These are phyloP conservation scores for Coendou prehensilis DNA, from an alignment of 2,797 vertebrate species.

Conservation along the genomic window DNA sequence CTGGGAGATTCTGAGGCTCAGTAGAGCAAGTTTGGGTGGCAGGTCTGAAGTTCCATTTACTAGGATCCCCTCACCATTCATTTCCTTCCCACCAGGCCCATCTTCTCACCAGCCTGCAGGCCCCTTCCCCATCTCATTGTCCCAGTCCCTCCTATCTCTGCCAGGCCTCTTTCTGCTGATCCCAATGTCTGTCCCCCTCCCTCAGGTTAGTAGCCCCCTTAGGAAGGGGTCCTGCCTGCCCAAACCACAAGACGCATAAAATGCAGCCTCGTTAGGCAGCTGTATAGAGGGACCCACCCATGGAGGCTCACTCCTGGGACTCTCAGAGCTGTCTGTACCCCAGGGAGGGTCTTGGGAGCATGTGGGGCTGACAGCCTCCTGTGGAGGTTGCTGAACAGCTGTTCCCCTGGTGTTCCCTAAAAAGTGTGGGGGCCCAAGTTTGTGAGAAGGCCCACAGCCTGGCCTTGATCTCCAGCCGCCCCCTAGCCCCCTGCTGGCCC, in stretches of 20 bases:
- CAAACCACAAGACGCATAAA: background rate
- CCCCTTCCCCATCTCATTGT: background rate
- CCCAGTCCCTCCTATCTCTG: background rate
- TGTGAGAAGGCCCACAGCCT: background rate
- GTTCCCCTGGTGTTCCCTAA: accelerated
- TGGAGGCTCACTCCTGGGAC: background rate
- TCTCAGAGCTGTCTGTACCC: background rate
- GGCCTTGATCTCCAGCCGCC: conserved; percentile 67
- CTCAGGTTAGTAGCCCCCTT: background rate
- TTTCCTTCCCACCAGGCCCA: background rate
- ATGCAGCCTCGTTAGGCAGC: background rate
- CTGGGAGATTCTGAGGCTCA: background rate
- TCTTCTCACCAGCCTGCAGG: background rate
- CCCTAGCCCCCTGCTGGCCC: conserved; percentile 63
- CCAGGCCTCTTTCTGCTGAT: background rate
- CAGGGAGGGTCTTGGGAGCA: background rate
- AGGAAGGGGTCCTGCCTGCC: background rate
- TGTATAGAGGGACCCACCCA: background rate
- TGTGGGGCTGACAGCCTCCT: background rate
- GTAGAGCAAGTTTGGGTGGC: accelerated
- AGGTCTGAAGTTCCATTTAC: background rate
- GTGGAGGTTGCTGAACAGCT: background rate
- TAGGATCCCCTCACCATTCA: background rate
- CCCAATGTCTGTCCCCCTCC: background rate
- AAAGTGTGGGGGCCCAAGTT: background rate